Conservation (phyloP, 2,797 vertebrate species). For the Xenentodon cancila region DNA sequence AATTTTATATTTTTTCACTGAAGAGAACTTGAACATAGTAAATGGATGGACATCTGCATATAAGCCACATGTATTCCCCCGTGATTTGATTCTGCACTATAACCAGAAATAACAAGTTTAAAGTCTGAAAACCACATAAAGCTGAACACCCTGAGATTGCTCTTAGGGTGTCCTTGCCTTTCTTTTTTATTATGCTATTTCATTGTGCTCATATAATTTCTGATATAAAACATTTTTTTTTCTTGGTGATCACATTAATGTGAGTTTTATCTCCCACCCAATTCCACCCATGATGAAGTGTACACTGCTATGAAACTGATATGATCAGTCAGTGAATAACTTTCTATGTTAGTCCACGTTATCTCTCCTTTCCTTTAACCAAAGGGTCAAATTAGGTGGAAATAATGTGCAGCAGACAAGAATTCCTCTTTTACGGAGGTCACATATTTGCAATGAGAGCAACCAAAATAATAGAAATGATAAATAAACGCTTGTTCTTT, state of each 20-base stretch:
- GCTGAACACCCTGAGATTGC: background rate
- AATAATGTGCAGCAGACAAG: background rate
- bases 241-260: background rate
- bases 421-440: background rate
- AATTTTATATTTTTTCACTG: background rate
- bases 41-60: background rate
- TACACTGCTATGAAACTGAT: background rate
- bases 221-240: background rate
- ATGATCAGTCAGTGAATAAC: slow-evolving; percentile 10
- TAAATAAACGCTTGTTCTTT: background rate
- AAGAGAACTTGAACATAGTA: background rate
- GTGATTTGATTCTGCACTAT: background rate
- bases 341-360: slow-evolving; percentile 1
- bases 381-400: slow-evolving; percentile 2
- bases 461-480: background rate
- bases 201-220: background rate
- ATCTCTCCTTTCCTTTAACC: background rate
- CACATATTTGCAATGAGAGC: background rate
- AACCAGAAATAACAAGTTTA: slow-evolving; percentile 2
- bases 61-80: background rate
- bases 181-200: background rate
- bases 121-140: slow-evolving; percentile 2
- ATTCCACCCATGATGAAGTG: background rate
- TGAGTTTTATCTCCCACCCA: background rate
- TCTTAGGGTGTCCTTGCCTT: slow-evolving; percentile 3